Percentiles rank a stretch among this genome's conserved stretches.
Conservation (phyloP, 2,888 invertebrate species). For the Lithophane socia region DNA sequence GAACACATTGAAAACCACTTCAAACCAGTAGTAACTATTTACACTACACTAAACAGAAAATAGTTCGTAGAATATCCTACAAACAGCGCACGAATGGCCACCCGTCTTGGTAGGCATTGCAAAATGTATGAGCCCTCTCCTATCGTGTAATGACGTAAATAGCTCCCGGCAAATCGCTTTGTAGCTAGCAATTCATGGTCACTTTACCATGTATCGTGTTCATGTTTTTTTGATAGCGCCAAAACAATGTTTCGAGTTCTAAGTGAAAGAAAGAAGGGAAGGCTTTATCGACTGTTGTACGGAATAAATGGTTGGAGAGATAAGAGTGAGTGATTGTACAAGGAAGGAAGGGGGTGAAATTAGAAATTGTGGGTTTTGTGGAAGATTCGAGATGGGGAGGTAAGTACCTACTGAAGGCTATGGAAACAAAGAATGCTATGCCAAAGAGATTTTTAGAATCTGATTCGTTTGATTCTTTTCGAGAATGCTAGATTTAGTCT, state of each 20-base stretch:
- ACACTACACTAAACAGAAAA: slow-evolving; percentile 21
- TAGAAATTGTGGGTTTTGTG: slow-evolving; percentile 38
- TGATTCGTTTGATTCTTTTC: neutral
- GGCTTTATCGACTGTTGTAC: slow-evolving; percentile 39
- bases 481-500: neutral
- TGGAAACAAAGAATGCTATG: no score
- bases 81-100: slow-evolving; percentile 42
- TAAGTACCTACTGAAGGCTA: no score
- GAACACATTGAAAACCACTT: neutral
- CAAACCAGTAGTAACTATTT: neutral
- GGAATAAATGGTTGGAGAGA: slow-evolving; percentile 47
- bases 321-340: slow-evolving; percentile 48
- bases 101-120: slow-evolving; percentile 59
- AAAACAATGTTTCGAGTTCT: slow-evolving; percentile 56
- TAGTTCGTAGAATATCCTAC: slow-evolving; percentile 28
- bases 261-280: slow-evolving; percentile 47
- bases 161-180: slow-evolving; percentile 80
- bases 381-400: neutral
- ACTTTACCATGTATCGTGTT: slow-evolving; percentile 62
- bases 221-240: slow-evolving; percentile 61
- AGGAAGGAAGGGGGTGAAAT: slow-evolving; percentile 32
- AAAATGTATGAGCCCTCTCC: slow-evolving; percentile 74
- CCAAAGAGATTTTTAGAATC: no score
- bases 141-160: slow-evolving; percentile 84
- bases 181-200: slow-evolving; percentile 78